Base-by-base conservation (phyloP, 2,888 invertebrate genomes). In the Serripes groenlandicus region DNA sequence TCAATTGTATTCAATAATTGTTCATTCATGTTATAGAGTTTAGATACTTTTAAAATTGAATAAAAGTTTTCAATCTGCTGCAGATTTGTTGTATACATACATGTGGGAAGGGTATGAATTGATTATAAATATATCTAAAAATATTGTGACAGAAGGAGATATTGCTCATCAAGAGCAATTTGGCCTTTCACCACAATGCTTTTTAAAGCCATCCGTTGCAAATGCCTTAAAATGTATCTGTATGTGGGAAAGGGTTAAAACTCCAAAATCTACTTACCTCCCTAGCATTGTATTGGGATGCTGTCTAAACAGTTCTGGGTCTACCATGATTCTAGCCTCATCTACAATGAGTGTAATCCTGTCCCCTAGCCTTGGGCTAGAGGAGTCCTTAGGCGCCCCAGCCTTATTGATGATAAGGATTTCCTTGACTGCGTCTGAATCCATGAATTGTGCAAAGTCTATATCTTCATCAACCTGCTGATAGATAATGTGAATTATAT, bases 211-310 rank as follows among this genome's bases (percentile, higher is more conserved):
- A 11, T 42, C 42, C n/a, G n/a, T n/a, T n/a, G 9, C 23, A 23
- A n/a, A n/a, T 9, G 9, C 54, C 9, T 54, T 23, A 54, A 54
- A 54, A 54, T 5, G 9, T 23, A 54, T 9, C 11, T 5, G 5
- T 54, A 54, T 54, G 54, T 54, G 54, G 18, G 9, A 54, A 56
- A 26, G 4, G 11, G 3, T 56, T 4, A 56, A 56, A 21, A 2
- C 56, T 26, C 26, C 23, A 21, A 49, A 49, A 28, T 28, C 23
- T 2, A 78, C 91, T 80, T 91, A 96, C 96, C 96, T 95, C n/a
- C 99, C 99, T 42, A 99, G 95, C 99, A 99, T 99, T 0, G 99
- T 99, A 94, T 99, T 99, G 0, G 99, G 99, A 95, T 99, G 98
- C 2, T 98, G 97, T 15, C 97, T 97, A 93, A 99, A 98, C 84